Evolutionary conservation across 92 coral and sea anemone genomes (phyloP), one percentile per base, ranked within the genome.

Genomic region (Meandrina meandrites): DNA sequence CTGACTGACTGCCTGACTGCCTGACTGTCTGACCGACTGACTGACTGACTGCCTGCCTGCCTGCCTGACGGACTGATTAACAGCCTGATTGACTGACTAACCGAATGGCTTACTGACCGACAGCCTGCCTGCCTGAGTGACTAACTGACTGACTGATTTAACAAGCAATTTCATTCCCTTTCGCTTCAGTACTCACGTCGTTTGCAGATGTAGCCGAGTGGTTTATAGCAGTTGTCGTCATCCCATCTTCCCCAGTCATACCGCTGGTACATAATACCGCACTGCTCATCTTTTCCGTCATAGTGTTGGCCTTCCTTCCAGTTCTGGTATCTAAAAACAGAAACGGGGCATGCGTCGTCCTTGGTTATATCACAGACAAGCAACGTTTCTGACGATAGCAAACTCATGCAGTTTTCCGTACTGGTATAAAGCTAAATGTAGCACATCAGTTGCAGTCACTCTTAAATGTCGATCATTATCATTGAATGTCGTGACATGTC

Each of bases 201-300:
- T 73, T 91, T 91, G 91, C 94, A 91, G 87, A 91, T 81, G 84
- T 69, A 91, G 0, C 94, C 94, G 37, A 88, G 91, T 28, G 91
- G 90, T 73, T 91, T 91, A 72, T 91, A 91, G 75, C 94, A 91
- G 83, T 91, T 91, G 53, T 91, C 94, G 31, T 91, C 94, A 71
- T 88, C 91, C 94, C 94, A 88, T 66, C 89, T 78, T 40, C 91
- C 94, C 94, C 94, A 91, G 89, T 91, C 94, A 86, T 91, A 91
- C 91, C 85, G 94, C 81, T 91, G 94, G 53, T 91, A 91, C 76
- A 91, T 85, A 50, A 91, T 89, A 57, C 94, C 94, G 72, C 94
- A 91, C 89, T 91, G 94, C 37, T 91, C 94, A 69, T 91, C 94
- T 50, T 89, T 89, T 9, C 94, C 94, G 82, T 91, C 94, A 37